Evolutionary conservation across 2,797 vertebrate species (phyloP).

Genomic region (Diplodus puntazzo): DNA sequence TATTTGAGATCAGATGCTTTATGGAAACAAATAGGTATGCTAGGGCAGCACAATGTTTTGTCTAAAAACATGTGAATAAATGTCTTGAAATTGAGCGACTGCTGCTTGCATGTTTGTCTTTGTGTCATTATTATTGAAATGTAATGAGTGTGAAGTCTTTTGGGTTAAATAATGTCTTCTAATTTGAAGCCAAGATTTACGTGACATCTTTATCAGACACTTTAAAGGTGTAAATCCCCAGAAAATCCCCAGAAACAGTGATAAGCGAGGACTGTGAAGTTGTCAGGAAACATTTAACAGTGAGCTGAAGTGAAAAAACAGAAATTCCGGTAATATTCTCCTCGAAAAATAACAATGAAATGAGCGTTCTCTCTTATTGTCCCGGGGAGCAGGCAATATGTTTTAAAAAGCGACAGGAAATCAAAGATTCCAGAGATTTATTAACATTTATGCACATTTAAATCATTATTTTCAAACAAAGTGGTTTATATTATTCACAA

Average conservation of each 20-base stretch:
- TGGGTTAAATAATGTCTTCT: not conserved
- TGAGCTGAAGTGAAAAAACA: too few species aligned
- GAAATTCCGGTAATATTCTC: not conserved
- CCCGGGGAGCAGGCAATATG: not conserved
- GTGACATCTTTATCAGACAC: not conserved
- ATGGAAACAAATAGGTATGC: conserved; percentile 72
- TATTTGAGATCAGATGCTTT: conserved; percentile 80
- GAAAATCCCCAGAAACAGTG: not conserved
- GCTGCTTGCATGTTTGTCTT: not conserved
- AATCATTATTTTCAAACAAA: conserved; percentile 76
- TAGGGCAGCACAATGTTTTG: conserved; percentile 78
- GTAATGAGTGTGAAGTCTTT: not conserved
- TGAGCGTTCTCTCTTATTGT: not conserved
- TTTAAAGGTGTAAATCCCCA: not conserved
- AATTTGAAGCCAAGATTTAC: not conserved
- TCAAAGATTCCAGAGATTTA: conserved; percentile 67
- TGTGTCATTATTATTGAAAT: not conserved
- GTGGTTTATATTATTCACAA: conserved; percentile 81
- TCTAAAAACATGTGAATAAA: conserved; percentile 83
- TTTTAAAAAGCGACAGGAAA: conserved; percentile 39
- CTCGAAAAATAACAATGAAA: not conserved
- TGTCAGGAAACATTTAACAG: too few species aligned
- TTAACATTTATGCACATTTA: conserved; percentile 84
- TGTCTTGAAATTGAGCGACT: conserved; percentile 66
- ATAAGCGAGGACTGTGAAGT: too few species aligned